phyloP scores from a whole-genome alignment of 2,888 invertebrate species.

The Cheilosia variabilis region DNA sequence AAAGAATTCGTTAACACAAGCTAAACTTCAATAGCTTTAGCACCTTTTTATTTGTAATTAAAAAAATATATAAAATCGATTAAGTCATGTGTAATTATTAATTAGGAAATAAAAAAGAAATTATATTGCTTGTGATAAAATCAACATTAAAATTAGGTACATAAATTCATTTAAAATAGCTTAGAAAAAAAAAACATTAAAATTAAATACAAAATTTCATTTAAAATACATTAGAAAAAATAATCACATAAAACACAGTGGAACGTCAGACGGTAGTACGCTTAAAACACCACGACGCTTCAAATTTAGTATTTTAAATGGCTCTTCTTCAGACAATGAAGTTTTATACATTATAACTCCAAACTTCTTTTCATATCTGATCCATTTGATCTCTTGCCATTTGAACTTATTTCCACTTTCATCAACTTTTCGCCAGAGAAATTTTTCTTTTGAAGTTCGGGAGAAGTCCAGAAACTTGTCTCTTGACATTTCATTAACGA shows the following conservation, averaged over 20 bases:
- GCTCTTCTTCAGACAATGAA: constrained; percentile 29
- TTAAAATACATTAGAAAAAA: constrained; percentile 1
- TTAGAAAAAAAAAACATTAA: too few relatives aligned
- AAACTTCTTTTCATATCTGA: constrained; percentile 29
- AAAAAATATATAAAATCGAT: constrained; percentile 5
- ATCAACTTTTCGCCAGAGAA: constrained; percentile 17
- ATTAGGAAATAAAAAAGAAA: not conserved
- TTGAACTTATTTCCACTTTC: constrained; percentile 27
- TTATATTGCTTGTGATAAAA: not conserved
- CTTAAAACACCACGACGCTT: constrained; percentile 12
- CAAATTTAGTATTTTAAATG: constrained; percentile 33
- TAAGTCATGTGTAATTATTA: not conserved
- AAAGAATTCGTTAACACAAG: constrained; percentile 8
- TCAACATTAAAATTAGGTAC: constrained; percentile 1
- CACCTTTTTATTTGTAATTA: constrained; percentile 6
- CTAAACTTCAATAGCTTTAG: constrained; percentile 4
- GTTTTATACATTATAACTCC: constrained; percentile 26
- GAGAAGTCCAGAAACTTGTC: constrained; percentile 24
- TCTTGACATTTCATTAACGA: constrained; percentile 17
- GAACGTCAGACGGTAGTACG: constrained; percentile 2
- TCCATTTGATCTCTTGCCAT: constrained; percentile 31
- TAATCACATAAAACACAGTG: not conserved
- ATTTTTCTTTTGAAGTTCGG: constrained; percentile 15
- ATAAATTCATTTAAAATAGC: too few relatives aligned
- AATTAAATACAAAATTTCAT: constrained; percentile 17